phyloP scores from a whole-genome alignment of 2,113 vertebrate genomes.

The Jacana jacana region DNA sequence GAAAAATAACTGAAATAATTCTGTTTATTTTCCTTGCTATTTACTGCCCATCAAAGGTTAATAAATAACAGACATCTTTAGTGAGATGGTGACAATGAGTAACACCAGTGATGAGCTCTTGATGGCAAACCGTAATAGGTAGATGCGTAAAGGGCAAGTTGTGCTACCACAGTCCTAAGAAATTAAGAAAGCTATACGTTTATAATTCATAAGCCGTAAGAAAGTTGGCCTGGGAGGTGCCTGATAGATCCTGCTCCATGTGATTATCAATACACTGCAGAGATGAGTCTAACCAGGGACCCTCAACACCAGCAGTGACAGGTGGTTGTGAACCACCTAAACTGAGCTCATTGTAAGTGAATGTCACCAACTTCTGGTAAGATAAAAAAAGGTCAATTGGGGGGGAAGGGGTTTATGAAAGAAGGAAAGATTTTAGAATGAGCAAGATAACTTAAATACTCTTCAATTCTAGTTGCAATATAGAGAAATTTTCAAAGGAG shows the following conservation, averaged over 20 bases:
- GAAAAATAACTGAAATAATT: background rate
- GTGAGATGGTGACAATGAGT: background rate
- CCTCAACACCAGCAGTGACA: background rate
- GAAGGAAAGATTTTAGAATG: background rate
- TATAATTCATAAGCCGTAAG: background rate
- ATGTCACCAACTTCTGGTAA: background rate
- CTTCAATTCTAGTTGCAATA: background rate
- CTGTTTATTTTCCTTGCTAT: background rate
- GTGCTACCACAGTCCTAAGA: background rate
- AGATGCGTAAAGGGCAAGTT: fast-evolving
- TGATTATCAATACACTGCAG: background rate
- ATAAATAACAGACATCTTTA: background rate
- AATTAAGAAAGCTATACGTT: background rate
- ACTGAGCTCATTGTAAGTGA: background rate
- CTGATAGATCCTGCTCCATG: background rate
- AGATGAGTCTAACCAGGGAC: background rate
- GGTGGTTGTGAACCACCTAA: background rate
- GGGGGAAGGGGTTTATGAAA: background rate
- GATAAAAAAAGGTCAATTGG: background rate
- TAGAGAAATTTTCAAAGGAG: background rate
- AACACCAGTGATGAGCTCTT: background rate
- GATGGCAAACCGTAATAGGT: background rate
- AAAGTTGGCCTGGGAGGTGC: background rate
- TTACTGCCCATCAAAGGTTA: background rate
- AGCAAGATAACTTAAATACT: background rate